phyloP scores from a whole-genome alignment of 2,888 invertebrate genomes.

The Polydrusus cervinus region DNA sequence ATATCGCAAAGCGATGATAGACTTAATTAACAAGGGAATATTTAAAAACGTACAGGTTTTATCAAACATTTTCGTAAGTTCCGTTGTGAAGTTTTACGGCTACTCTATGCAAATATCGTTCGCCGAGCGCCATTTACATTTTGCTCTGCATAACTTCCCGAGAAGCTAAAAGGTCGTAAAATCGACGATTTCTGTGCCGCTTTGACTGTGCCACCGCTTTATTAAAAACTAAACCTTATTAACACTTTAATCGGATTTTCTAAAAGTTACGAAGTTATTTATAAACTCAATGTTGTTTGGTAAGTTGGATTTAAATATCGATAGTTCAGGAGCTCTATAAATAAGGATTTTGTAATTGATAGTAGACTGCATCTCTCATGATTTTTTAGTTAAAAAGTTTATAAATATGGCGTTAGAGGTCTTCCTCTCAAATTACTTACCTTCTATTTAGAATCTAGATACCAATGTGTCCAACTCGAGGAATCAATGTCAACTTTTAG shows the following conservation, averaged over 20 bases:
- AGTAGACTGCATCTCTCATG: too few relatives aligned
- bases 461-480: too few relatives aligned
- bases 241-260: not conserved
- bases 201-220: not conserved
- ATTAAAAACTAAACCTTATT: constrained; percentile 14
- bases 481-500: too few relatives aligned
- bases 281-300: not conserved
- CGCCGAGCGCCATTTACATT: not conserved
- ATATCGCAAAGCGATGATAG: too few relatives aligned
- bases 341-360: too few relatives aligned
- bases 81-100: not conserved
- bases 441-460: too few relatives aligned
- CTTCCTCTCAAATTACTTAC: too few relatives aligned
- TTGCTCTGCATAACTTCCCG: not conserved
- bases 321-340: too few relatives aligned
- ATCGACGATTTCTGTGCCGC: not conserved
- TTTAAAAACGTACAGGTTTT: not conserved
- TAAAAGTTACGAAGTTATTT: not conserved
- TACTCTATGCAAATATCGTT: constrained; percentile 3
- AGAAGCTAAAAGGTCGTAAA: not conserved
- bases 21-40: not conserved
- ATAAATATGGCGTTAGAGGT: too few relatives aligned
- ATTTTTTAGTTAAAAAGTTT: too few relatives aligned
- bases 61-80: not conserved
- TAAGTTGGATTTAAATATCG: too few relatives aligned